A percentile compares a stretch with the other conserved stretches of the same genome.
These are phyloP conservation scores for Lingula anatina DNA, from an alignment of 2,888 invertebrate species.

Conservation along the genomic window DNA sequence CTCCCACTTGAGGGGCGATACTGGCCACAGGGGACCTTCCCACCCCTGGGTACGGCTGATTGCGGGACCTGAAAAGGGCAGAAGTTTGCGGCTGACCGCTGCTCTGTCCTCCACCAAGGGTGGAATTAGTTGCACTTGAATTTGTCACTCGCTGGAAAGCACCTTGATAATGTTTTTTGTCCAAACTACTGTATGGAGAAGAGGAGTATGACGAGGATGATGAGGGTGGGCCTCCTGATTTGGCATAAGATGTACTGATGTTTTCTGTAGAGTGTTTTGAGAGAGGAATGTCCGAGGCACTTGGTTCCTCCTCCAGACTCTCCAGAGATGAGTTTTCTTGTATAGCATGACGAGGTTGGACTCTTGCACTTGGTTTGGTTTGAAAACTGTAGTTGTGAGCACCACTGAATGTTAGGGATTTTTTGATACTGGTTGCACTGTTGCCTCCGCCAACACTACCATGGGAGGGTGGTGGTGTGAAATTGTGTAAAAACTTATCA, in stretches of 20 bases:
- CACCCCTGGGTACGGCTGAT: conserved; percentile 2
- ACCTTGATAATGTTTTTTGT: too few species aligned
- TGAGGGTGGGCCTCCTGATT: conserved; percentile 1
- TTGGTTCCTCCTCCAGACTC: conserved; percentile 10
- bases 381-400: conserved; percentile 55
- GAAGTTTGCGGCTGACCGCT: neutral
- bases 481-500: conserved; percentile 25
- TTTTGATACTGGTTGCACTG: conserved; percentile 53
- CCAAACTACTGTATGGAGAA: too few species aligned
- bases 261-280: too few species aligned
- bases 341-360: conserved; percentile 35
- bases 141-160: too few species aligned
- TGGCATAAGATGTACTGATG: neutral
- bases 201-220: too few species aligned
- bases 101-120: neutral
- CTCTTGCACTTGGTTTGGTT: conserved; percentile 54
- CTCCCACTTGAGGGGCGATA: too few species aligned
- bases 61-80: neutral
- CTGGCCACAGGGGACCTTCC: too few species aligned
- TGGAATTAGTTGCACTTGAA: neutral
- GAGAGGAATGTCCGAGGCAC: too few species aligned
- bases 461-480: conserved; percentile 16
- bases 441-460: conserved; percentile 9
- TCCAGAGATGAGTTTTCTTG: conserved; percentile 20
- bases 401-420: conserved; percentile 61